Evolutionary conservation across 2,113 vertebrate species (phyloP), one percentile per base, ranked within the genome.

Genomic region (Podarcis muralis): DNA sequence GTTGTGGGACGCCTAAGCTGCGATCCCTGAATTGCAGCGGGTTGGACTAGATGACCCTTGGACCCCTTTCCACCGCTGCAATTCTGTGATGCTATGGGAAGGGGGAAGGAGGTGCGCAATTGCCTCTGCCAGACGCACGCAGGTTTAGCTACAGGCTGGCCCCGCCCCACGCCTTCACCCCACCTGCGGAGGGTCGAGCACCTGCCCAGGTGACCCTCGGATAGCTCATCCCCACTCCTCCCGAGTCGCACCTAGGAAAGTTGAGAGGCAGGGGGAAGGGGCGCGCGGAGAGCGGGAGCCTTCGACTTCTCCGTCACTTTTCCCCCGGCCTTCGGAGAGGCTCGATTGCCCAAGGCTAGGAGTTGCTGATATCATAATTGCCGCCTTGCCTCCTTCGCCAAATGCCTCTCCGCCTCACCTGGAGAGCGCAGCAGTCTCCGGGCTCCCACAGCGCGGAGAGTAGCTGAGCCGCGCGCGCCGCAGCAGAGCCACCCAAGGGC

Each of bases 291-390:
- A 48, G 48, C 48, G 48, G 48, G 48, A 53, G 48, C 48, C 48
- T 53, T 53, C 48, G 90, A 94, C 93, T 97, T 97, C 97, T 96
- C 96, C 94, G 95, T 96, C 94, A 97, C 43, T n/a, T 53, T 18
- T 43, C 35, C 9, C 23, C n/a, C 91, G 90, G 95, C 96, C 96
- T 95, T 95, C 95, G 84, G 96, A 97, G 95, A 95, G 96, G 97
- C 96, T 96, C 95, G 95, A 94, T 92, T 95, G 97, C 97, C 97
- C 20, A 25, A 93, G 97, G 97, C 96, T 84, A 96, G 93, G 95
- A 96, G 97, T 96, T 96, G 97, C 96, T 97, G 97, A 97, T 97
- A 97, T 96, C 96, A 97, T 97, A 97, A 97, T 97, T 97, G 97
- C 96, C 97, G 97, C 96, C 97, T 97, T 96, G 96, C 96, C 96